Base-by-base conservation (phyloP, 2,888 invertebrate genomes). In the Tetragnatha montana region DNA sequence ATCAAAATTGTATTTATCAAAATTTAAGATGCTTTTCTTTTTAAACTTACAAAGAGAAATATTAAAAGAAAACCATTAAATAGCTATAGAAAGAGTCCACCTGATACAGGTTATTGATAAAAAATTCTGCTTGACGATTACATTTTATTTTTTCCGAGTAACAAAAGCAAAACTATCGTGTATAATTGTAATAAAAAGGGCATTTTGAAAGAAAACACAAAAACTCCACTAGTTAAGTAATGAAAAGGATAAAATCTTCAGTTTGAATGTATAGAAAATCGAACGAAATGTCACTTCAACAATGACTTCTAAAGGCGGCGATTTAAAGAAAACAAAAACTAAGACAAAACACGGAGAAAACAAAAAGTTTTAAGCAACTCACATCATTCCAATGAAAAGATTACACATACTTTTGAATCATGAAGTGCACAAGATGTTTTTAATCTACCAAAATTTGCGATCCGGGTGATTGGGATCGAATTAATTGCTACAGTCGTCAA, bases 401-500 rank as follows among this genome's bases (percentile, higher is more conserved):
- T 0, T 35, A 47, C 35, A 75, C 70, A 49, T 70, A 71, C 49
- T 69, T 19, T 70, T 49, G 8, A 19, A 68, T 47, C 49, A 81
- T 70, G n/a, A n/a, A 82, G 8, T 8, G n/a, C 50, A 82, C 35
- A 74, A 22, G 51, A 74, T 12, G 60, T 7, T 19, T 74, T 35
- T 73, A 35, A 51, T 51, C 51, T 51, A 60, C 21, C 21, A 76
- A 50, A 76, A 76, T 19, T n/a, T 49, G 17, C 6, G 7, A 76
- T 49, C 76, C 50, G 19, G 49, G 8, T 50, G 49, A 73, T 82
- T 74, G 73, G 22, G 21, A 68, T 78, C 22, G n/a, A 73, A 60
- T 51, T n/a, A 74, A 69, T 74, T 51, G 47, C 74, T 75, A 35
- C 75, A 68, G 74, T 75, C 68, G 71, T 60, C 71, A 73, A 83